phyloP scores from a whole-genome alignment of 1,140 invertebrate species.

The Chironomus tepperi region DNA sequence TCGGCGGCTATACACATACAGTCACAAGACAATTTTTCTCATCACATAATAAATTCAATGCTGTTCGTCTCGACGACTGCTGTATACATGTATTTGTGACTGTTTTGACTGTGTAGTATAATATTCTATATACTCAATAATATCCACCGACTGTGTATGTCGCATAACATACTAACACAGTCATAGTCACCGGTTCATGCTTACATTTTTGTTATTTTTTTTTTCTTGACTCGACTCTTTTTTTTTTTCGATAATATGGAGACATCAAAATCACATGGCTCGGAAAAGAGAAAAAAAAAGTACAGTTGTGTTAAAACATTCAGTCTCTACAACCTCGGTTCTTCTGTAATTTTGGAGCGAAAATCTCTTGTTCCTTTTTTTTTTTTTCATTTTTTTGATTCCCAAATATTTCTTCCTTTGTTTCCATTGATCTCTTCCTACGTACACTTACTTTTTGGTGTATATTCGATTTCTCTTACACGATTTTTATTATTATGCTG shows the following conservation, averaged over 20 bases:
- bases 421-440: not conserved
- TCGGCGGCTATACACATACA: constrained; percentile 10
- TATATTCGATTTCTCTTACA: not conserved
- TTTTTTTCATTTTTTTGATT: too few relatives aligned
- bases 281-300: not conserved
- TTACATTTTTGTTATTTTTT: not conserved
- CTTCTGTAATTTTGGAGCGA: constrained; percentile 17
- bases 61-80: constrained; percentile 4
- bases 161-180: not conserved
- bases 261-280: constrained; percentile 6
- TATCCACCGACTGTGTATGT: not conserved
- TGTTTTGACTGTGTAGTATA: not conserved
- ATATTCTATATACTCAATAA: not conserved
- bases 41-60: constrained; percentile 6
- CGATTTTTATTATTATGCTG: not conserved
- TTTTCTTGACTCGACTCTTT: not conserved
- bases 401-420: not conserved
- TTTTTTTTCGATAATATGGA: not conserved
- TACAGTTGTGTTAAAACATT: constrained; percentile 20
- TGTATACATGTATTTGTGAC: not conserved
- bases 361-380: not conserved
- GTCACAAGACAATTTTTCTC: not conserved
- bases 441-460: too few relatives aligned
- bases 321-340: not conserved
- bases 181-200: not conserved